Evolutionary conservation across 2,113 vertebrate genomes (phyloP).

Genomic region (Oncorhynchus kisutch): DNA sequence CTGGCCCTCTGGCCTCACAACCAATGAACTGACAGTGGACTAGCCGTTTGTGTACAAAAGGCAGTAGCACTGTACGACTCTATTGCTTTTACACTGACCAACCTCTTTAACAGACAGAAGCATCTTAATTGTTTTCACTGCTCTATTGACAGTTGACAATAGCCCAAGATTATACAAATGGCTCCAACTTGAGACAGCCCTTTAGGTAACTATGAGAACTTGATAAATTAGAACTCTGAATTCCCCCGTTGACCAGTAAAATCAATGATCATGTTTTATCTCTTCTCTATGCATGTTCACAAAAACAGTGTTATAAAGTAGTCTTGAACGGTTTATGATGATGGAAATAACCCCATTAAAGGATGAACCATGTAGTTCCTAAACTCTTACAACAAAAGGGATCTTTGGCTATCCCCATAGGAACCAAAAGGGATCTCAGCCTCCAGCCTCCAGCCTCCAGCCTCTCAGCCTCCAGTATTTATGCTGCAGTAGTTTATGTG

Average conservation of each 20-base stretch:
- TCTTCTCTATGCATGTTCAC: neutral
- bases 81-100: neutral
- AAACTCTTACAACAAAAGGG: too few relatives aligned
- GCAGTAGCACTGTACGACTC: constrained; percentile 3
- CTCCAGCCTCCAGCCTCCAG: too few relatives aligned
- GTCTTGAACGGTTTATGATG: neutral
- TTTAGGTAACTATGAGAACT: constrained; percentile 1
- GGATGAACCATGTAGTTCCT: too few relatives aligned
- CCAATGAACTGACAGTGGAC: constrained; percentile 19
- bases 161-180: constrained; percentile 12
- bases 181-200: too few relatives aligned
- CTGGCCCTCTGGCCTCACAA: constrained; percentile 13
- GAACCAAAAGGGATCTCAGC: too few relatives aligned
- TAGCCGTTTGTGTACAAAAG: constrained; percentile 23
- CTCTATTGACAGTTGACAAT: neutral
- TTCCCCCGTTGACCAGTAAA: neutral
- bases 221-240: too few relatives aligned
- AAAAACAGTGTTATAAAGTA: neutral
- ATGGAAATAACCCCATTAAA: too few relatives aligned
- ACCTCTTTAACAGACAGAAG: neutral
- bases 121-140: neutral
- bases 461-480: too few relatives aligned
- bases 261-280: neutral
- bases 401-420: too few relatives aligned
- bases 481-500: too few relatives aligned